phyloP scores from a whole-genome alignment of 2,113 vertebrate species.

The Aegypius monachus region DNA sequence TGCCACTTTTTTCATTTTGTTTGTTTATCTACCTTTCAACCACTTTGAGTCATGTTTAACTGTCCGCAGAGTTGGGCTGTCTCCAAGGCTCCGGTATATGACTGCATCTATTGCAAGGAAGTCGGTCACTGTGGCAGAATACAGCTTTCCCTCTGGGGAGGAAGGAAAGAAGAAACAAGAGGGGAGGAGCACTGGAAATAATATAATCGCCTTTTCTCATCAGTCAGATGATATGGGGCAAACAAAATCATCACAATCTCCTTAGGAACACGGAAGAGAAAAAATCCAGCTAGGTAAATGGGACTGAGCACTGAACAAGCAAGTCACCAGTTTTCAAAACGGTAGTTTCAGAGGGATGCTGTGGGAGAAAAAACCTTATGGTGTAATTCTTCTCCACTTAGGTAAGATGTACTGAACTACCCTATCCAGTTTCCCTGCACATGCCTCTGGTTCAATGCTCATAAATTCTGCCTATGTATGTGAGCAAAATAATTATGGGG shows the following conservation, averaged over 20 bases:
- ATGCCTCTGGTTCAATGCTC: background rate
- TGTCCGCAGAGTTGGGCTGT: conserved; percentile 95
- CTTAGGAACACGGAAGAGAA: background rate
- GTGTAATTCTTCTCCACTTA: background rate
- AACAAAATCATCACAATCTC: background rate
- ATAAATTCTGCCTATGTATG: background rate
- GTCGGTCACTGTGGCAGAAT: conserved; percentile 98
- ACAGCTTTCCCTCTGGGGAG: conserved; percentile 90
- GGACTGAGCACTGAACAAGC: background rate
- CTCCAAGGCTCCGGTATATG: conserved; percentile 98
- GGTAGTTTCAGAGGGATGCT: conserved; percentile 20
- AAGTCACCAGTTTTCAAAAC: conserved; percentile 21
- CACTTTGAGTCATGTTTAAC: conserved; percentile 99
- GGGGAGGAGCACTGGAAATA: conserved; percentile 13
- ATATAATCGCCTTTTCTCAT: background rate
- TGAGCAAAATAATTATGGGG: background rate
- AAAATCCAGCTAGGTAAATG: conserved; percentile 26
- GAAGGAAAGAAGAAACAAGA: conserved; percentile 24
- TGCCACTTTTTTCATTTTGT: background rate
- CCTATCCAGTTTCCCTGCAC: background rate
- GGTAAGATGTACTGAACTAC: background rate
- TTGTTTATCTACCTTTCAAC: conserved; percentile 90
- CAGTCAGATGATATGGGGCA: conserved; percentile 37
- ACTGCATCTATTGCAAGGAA: conserved; percentile 98
- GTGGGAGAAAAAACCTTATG: background rate